Evolutionary conservation across 53 echinoderm and acorn worm genomes (phyloP).

Genomic region (Paelopatides confundens): DNA sequence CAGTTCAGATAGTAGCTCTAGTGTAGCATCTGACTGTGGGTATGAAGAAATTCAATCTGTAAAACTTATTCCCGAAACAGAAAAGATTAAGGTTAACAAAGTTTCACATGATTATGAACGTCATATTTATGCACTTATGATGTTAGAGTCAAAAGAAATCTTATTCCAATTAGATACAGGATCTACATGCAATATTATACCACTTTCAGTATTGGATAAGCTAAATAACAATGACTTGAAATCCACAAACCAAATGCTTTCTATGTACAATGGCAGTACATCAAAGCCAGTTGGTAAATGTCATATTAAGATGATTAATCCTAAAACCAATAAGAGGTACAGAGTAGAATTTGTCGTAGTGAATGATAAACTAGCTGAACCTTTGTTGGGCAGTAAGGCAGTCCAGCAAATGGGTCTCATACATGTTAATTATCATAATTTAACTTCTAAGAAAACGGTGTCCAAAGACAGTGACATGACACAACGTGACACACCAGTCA

Average conservation of each 20-base stretch:
- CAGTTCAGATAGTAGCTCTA: not conserved
- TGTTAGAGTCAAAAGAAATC: not conserved
- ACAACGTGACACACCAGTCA: too few relatives aligned
- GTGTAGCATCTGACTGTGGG: slow-evolving; percentile 14
- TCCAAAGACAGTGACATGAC: not conserved
- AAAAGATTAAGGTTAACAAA: not conserved
- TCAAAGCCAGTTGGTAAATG: slow-evolving; percentile 61
- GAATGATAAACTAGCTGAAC: not conserved
- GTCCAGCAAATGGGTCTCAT: slow-evolving; percentile 31
- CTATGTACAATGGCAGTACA: slow-evolving; percentile 60
- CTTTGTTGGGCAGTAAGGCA: slow-evolving; percentile 15
- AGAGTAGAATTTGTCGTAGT: not conserved
- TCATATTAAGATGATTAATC: slow-evolving; percentile 4
- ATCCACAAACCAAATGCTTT: slow-evolving; percentile 33
- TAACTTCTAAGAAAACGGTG: not conserved
- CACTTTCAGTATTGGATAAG: not conserved
- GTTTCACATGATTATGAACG: not conserved
- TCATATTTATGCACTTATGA: slow-evolving; percentile 21
- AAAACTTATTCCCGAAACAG: not conserved
- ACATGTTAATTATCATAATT: not conserved
- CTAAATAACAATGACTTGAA: not conserved
- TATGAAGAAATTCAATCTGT: not conserved
- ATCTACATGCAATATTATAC: slow-evolving; percentile 63
- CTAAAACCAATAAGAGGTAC: not conserved
- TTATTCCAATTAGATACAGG: slow-evolving; percentile 66